Conservation (phyloP, 2,113 vertebrate species). For the Heloderma charlesbogerti region DNA sequence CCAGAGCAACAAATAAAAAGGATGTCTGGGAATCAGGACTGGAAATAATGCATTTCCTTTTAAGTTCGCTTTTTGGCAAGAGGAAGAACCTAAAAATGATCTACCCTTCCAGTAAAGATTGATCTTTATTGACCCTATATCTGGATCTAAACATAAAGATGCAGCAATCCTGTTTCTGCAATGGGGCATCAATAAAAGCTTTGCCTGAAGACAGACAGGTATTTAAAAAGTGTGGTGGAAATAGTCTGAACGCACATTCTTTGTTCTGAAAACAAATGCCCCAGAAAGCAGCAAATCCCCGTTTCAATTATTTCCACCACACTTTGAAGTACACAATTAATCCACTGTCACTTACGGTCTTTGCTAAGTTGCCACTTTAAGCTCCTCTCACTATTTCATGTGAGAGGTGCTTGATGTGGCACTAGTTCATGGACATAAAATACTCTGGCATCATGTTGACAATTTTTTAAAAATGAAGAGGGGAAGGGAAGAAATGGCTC, state of each 20-base stretch:
- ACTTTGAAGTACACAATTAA: neutral
- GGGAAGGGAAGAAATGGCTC: neutral
- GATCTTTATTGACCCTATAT: neutral
- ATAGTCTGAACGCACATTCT: neutral
- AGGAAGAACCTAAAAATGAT: constrained; percentile 24
- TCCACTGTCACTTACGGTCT: neutral
- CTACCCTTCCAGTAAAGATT: constrained; percentile 24
- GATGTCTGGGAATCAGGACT: constrained; percentile 16
- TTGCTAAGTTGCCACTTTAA: neutral
- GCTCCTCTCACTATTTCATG: neutral
- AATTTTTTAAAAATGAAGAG: neutral
- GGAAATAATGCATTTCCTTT: constrained; percentile 14
- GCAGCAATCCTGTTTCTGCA: constrained; percentile 14
- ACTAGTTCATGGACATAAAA: neutral
- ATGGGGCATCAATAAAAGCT: neutral
- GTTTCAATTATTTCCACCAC: neutral
- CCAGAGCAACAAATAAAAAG: constrained; percentile 29
- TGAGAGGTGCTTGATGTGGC: neutral
- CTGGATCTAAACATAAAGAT: constrained; percentile 26
- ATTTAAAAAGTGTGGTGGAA: neutral
- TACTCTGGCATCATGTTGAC: neutral
- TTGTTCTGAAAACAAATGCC: neutral
- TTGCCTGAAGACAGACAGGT: neutral
- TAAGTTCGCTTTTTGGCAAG: neutral
- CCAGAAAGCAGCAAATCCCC: neutral